Evolutionary conservation across 2,888 invertebrate genomes (phyloP).

Genomic region (Eremobia ochroleuca): DNA sequence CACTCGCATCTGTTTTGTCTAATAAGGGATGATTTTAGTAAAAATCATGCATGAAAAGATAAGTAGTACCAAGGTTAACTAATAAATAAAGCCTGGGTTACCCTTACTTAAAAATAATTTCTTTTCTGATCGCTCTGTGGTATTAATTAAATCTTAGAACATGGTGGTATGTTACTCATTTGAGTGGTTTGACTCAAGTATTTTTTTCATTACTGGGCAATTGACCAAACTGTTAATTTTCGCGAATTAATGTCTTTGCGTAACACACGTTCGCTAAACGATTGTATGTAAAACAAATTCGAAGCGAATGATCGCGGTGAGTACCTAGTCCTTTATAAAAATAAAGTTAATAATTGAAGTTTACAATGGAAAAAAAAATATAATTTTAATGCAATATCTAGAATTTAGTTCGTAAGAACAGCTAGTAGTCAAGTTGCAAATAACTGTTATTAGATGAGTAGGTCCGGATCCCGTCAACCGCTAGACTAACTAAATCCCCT

Average conservation of each 20-base stretch:
- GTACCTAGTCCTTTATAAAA: not conserved
- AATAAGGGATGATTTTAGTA: not conserved
- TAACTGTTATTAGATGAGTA: slow-evolving; percentile 42
- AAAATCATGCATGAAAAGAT: not conserved
- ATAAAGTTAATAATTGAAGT: not conserved
- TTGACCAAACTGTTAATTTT: not conserved
- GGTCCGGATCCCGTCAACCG: slow-evolving; percentile 11
- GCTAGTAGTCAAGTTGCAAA: slow-evolving; percentile 27
- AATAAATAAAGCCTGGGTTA: no score
- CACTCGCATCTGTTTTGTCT: not conserved
- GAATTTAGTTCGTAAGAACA: not conserved
- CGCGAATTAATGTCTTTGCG: no score
- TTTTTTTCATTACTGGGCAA: not conserved
- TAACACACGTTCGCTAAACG: not conserved
- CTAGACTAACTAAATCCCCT: slow-evolving; percentile 59
- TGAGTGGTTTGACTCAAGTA: not conserved
- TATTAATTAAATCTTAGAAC: not conserved
- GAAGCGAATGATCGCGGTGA: no score
- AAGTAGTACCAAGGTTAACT: not conserved
- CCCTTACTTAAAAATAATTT: not conserved
- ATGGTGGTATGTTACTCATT: not conserved
- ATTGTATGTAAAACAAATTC: not conserved
- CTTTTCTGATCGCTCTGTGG: not conserved
- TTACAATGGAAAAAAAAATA: not conserved
- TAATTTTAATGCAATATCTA: not conserved